Percentiles rank a stretch among this genome's conserved stretches.
phyloP scores from a whole-genome alignment of 2,797 vertebrate genomes.

The Gymnoscopelus microlampas region DNA sequence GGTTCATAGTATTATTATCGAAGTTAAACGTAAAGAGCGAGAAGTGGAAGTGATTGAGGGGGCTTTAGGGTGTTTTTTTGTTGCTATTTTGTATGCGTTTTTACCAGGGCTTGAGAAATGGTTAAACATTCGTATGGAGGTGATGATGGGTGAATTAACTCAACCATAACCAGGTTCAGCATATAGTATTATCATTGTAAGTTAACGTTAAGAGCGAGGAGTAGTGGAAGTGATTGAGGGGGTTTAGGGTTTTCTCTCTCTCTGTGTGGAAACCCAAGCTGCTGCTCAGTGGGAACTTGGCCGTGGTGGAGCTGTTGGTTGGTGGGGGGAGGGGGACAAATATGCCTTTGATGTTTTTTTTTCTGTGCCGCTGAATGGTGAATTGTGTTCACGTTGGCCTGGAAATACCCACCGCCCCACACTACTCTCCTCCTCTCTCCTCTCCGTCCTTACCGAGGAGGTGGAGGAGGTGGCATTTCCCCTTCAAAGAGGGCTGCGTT shows the following conservation, averaged over 20 bases:
- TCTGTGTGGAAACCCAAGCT: slow-evolving; percentile 79
- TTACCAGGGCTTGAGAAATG: too few species aligned
- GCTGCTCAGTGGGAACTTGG: slow-evolving; percentile 80
- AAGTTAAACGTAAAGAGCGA: too few species aligned
- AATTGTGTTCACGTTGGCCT: slow-evolving; percentile 79
- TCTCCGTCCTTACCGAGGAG: too few species aligned
- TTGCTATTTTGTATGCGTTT: too few species aligned
- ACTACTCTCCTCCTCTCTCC: slow-evolving; percentile 10
- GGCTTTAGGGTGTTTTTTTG: too few species aligned
- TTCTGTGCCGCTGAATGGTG: slow-evolving; percentile 76
- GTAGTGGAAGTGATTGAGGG: slow-evolving; percentile 74
- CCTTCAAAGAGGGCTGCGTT: too few species aligned
- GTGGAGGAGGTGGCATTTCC: too few species aligned
- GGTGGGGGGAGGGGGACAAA: slow-evolving; percentile 74
- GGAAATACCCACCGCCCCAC: slow-evolving; percentile 81
- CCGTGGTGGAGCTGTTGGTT: slow-evolving; percentile 47
- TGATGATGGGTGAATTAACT: too few species aligned
- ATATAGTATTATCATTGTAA: slow-evolving; percentile 16
- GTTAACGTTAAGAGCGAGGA: slow-evolving; percentile 60
- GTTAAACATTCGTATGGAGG: too few species aligned
- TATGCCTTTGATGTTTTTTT: slow-evolving; percentile 79
- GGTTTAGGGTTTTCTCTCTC: slow-evolving; percentile 71
- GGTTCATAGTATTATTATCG: too few species aligned
- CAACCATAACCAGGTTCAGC: too few species aligned
- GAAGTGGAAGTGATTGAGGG: too few species aligned